phyloP scores from a whole-genome alignment of 2,888 invertebrate species.

The Diogma glabrata region DNA sequence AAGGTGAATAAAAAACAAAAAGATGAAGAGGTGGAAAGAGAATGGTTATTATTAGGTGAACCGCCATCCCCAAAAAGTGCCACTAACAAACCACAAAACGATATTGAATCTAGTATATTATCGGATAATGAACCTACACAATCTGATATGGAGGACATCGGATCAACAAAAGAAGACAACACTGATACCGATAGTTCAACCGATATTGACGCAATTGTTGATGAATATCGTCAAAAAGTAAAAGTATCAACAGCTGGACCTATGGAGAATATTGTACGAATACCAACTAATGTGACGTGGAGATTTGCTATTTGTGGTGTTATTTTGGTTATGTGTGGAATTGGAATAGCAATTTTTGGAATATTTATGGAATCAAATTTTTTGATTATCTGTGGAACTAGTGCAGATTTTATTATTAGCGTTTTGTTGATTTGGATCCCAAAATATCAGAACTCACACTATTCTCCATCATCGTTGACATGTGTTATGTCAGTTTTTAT shows the following conservation, averaged over 20 bases:
- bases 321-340: conserved; percentile 27
- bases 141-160: conserved; percentile 19
- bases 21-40: conserved; percentile 32
- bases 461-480: conserved; percentile 28
- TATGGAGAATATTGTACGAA: conserved; percentile 31
- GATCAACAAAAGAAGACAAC: conserved; percentile 35
- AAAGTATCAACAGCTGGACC: conserved; percentile 44
- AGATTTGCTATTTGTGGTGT: conserved; percentile 32
- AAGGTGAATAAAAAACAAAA: conserved; percentile 25
- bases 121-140: conserved; percentile 32
- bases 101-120: conserved; percentile 33
- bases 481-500: conserved; percentile 28
- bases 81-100: conserved; percentile 21
- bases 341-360: conserved; percentile 20
- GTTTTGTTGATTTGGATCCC: conserved; percentile 30
- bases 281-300: conserved; percentile 35
- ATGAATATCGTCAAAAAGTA: conserved; percentile 60
- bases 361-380: conserved; percentile 2
- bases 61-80: conserved; percentile 29
- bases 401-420: background rate
- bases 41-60: conserved; percentile 36
- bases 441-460: conserved; percentile 30
- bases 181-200: conserved; percentile 61
- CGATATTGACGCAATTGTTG: conserved; percentile 66
- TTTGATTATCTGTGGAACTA: background rate